Base-by-base conservation (phyloP, 2,113 vertebrate genomes). In the Pica pica region DNA sequence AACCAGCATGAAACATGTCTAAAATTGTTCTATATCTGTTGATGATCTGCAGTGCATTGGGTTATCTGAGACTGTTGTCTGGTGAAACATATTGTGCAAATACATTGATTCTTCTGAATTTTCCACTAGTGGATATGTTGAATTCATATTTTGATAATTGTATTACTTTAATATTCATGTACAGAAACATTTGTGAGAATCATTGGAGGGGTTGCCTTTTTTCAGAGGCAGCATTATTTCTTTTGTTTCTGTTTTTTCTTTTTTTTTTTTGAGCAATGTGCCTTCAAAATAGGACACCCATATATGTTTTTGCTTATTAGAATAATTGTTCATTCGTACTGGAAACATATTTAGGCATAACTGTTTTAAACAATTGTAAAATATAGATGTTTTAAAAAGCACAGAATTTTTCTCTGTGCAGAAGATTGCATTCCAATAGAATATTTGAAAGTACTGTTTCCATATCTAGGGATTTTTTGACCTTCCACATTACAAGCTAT, bases 211-310 rank as follows among this genome's bases (percentile, higher is more conserved):
- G 0, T 15, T 56, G 4, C 8, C 35, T 60, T 60, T 79, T 31
- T 60, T 55, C 16, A 19, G 2, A 55, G 9, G 8, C 1, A 3
- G 0, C 5, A 19, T 56, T 56, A 3, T 33, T 37, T 19, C 22
- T 46, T 27, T 2, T 8, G 2, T 0, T 0, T 39, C 4, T 27
- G 9, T 6, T 28, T 17, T 8, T 8, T 39, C 6, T 7, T 10
- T 14, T 6, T 7, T 39, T 55, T 37, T 73, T 65, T 16, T 39
- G 11, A 0, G 1, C 11, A 31, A 27, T 13, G 2, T 44, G 3
- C 7, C 84, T 91, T 63, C 24, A 57, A 68, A 83, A 35, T 13
- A 53, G 20, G 11, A 31, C 7, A 50, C 10, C 7, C 6, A 9
- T 4, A 7, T 37, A 31, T 17, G 6, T 5, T 77, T 85, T 81